These are phyloP conservation scores for Melanerpes aurifrons DNA, from an alignment of 2,113 vertebrate genomes.

Conservation along the genomic window DNA sequence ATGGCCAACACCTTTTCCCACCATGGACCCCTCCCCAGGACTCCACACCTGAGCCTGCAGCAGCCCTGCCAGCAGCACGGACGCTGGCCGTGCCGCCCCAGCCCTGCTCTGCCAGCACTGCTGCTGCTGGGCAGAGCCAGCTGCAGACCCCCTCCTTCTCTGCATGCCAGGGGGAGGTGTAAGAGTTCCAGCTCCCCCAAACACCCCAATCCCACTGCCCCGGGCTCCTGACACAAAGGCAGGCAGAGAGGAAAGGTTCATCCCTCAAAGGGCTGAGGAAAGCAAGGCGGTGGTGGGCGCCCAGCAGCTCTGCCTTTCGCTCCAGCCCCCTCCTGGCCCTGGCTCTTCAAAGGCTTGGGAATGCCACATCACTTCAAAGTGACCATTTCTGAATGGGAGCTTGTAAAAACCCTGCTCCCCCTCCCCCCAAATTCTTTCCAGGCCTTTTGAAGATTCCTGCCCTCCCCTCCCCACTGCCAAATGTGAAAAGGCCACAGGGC, in stretches of 20 bases:
- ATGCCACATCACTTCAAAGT: constrained; percentile 75
- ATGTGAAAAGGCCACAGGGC: background rate
- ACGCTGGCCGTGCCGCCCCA: background rate
- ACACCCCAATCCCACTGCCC: background rate
- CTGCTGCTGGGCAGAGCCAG: background rate
- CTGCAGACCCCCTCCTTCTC: background rate
- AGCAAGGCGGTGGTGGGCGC: constrained; percentile 29
- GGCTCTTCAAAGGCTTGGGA: constrained; percentile 70
- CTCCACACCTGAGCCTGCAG: background rate
- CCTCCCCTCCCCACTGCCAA: background rate
- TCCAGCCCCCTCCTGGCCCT: constrained; percentile 62
- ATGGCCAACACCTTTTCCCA: background rate
- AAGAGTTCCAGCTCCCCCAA: background rate
- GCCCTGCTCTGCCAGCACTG: fast-evolving
- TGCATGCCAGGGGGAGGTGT: background rate
- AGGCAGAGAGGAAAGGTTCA: constrained; percentile 48
- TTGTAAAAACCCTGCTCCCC: constrained; percentile 66
- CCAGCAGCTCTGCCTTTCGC: constrained; percentile 30
- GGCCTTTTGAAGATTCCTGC: constrained; percentile 67
- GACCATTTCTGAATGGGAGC: constrained; percentile 71
- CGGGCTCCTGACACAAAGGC: background rate
- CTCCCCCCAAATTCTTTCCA: constrained; percentile 61
- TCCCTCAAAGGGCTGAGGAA: constrained; percentile 28
- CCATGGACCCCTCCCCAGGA: fast-evolving
- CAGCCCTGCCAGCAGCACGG: background rate